phyloP scores from a whole-genome alignment of 2,113 vertebrate species.

The Sylvilagus bachmani region DNA sequence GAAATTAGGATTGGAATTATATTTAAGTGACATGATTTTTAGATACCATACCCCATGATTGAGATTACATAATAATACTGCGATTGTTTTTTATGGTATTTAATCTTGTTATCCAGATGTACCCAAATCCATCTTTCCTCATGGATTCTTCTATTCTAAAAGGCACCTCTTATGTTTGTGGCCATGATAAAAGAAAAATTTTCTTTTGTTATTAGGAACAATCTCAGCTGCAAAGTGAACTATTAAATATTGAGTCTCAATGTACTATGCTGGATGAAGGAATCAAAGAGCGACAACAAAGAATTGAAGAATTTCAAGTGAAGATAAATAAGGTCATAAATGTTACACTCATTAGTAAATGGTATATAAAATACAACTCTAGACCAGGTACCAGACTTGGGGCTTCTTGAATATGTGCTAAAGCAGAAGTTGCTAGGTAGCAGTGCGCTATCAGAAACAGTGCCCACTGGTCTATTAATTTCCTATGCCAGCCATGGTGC shows the following conservation, averaged over 20 bases:
- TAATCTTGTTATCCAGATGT: background rate
- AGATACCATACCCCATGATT: background rate
- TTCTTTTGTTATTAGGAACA: slow-evolving; percentile 90
- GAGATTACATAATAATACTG: background rate
- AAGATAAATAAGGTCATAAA: slow-evolving; percentile 91
- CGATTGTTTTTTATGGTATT: slow-evolving; percentile 1
- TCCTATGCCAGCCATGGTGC: background rate
- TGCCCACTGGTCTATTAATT: background rate
- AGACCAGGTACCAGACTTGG: background rate
- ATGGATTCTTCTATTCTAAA: slow-evolving; percentile 27
- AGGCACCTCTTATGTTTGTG: background rate
- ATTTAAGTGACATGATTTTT: background rate
- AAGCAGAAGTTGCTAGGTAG: background rate
- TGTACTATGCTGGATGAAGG: slow-evolving; percentile 89
- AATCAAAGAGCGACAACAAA: slow-evolving; percentile 85
- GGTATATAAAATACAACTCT: background rate
- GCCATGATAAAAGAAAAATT: slow-evolving; percentile 39
- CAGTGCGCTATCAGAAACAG: background rate
- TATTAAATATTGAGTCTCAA: slow-evolving; percentile 91
- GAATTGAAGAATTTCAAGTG: slow-evolving; percentile 87
- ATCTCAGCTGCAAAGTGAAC: slow-evolving; percentile 93
- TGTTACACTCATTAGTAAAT: background rate
- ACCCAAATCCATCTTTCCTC: background rate
- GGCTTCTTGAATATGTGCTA: background rate
- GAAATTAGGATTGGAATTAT: no score